Evolutionary conservation across 2,113 vertebrate species (phyloP).

Genomic region (Callocephalon fimbriatum): DNA sequence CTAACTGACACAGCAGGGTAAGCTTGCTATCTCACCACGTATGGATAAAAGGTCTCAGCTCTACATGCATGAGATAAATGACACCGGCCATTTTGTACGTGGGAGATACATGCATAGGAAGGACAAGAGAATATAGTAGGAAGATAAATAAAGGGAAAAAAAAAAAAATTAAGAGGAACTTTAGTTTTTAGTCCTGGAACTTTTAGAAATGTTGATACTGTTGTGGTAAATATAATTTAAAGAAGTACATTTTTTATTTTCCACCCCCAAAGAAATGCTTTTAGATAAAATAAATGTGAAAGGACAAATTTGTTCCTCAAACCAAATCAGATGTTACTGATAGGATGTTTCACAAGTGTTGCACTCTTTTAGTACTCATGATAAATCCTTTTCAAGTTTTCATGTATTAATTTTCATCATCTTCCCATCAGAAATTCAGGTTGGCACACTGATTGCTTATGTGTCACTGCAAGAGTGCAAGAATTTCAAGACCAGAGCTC

Average conservation of each 20-base stretch:
- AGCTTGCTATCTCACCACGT: not conserved
- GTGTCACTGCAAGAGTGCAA: not conserved
- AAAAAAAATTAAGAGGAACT: not conserved
- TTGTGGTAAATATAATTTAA: not conserved
- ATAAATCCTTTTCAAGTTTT: not conserved
- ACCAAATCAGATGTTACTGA: not conserved
- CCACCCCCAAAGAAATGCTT: not conserved
- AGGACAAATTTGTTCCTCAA: not conserved
- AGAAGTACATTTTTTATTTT: not conserved
- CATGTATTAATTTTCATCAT: not conserved
- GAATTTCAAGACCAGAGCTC: not conserved
- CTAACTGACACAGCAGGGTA: not conserved
- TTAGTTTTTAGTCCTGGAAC: not conserved
- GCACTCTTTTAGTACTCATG: too few species aligned
- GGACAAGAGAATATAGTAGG: not conserved
- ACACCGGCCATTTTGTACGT: not conserved
- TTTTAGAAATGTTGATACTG: not conserved
- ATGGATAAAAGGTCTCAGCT: not conserved
- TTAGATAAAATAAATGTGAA: not conserved
- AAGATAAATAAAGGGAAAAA: not conserved
- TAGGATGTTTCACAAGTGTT: not conserved
- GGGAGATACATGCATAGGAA: not conserved
- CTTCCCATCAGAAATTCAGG: not conserved
- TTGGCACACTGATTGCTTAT: rapidly evolving
- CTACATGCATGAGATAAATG: not conserved